Percentiles rank a stretch among this genome's conserved stretches.
Evolutionary conservation across 2,888 invertebrate species (phyloP).

Genomic region (Limulus polyphemus): DNA sequence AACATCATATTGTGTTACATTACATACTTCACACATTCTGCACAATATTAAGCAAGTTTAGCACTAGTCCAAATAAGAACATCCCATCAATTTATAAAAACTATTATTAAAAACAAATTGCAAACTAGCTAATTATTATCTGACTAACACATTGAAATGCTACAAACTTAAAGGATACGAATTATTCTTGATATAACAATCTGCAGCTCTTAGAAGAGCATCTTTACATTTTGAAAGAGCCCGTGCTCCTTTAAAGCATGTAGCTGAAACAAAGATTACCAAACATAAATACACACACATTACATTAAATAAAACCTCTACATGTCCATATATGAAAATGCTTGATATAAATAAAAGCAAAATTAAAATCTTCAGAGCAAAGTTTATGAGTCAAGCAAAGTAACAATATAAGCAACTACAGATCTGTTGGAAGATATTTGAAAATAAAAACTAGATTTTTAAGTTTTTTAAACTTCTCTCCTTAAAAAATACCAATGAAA

Average conservation of each 20-base stretch:
- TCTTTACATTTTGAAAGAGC: constrained; percentile 66
- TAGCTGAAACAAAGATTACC: constrained; percentile 50
- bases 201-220: constrained; percentile 70
- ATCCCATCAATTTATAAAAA: neutral
- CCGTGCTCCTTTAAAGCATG: constrained; percentile 76
- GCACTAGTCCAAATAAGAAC: neutral
- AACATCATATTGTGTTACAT: no score
- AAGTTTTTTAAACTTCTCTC: no score
- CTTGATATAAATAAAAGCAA: neutral
- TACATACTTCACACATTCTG: neutral
- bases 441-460: neutral
- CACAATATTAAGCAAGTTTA: constrained; percentile 1
- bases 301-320: neutral
- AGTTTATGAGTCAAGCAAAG: neutral
- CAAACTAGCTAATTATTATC: neutral
- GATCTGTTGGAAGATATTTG: constrained; percentile 9
- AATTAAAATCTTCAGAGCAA: neutral
- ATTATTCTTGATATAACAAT: constrained; percentile 69
- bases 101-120: neutral
- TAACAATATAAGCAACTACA: constrained; percentile 8
- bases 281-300: constrained; percentile 4
- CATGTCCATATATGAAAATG: neutral
- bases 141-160: neutral
- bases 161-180: constrained; percentile 46
- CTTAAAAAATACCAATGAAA: no score